These are phyloP conservation scores for Forbesichthys agassizii DNA, from an alignment of 2,113 vertebrate species.

Conservation along the genomic window DNA sequence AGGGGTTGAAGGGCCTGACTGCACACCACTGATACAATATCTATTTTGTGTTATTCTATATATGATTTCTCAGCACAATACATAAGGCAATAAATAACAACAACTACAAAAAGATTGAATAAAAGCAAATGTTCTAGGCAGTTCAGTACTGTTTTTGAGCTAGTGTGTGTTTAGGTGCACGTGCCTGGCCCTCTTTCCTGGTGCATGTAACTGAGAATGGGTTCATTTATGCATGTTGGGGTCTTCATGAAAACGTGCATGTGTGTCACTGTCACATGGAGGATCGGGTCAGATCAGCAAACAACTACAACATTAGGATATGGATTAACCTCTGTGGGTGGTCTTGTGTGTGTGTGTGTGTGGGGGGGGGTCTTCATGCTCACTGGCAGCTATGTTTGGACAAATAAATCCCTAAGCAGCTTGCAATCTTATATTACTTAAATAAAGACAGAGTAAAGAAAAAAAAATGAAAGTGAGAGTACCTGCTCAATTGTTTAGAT, in stretches of 20 bases:
- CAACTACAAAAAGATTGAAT: constrained; percentile 55
- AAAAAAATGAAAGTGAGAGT: constrained; percentile 9
- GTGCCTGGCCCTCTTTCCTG: not conserved
- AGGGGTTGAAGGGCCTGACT: too few relatives aligned
- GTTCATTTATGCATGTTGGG: constrained; percentile 38
- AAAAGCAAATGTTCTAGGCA: constrained; percentile 69
- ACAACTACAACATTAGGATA: constrained; percentile 49
- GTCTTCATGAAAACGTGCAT: constrained; percentile 2
- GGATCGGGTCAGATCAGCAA: constrained; percentile 69
- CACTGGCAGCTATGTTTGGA: constrained; percentile 46
- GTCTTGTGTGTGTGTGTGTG: constrained; percentile 32
- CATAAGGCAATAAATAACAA: constrained; percentile 17
- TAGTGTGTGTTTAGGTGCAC: constrained; percentile 11
- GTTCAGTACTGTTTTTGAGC: constrained; percentile 49
- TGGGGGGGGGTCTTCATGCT: constrained; percentile 19
- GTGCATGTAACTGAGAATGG: too few relatives aligned
- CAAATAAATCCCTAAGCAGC: constrained; percentile 41
- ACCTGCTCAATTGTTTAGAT: not conserved
- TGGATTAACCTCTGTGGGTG: constrained; percentile 44
- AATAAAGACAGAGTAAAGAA: constrained; percentile 37
- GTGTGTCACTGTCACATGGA: constrained; percentile 35
- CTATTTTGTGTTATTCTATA: constrained; percentile 59
- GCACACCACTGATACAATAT: too few relatives aligned
- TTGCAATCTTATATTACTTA: constrained; percentile 38
- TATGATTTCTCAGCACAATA: constrained; percentile 62